These are phyloP conservation scores for Labeo catla DNA, from an alignment of 2,113 vertebrate genomes.

Conservation along the genomic window DNA sequence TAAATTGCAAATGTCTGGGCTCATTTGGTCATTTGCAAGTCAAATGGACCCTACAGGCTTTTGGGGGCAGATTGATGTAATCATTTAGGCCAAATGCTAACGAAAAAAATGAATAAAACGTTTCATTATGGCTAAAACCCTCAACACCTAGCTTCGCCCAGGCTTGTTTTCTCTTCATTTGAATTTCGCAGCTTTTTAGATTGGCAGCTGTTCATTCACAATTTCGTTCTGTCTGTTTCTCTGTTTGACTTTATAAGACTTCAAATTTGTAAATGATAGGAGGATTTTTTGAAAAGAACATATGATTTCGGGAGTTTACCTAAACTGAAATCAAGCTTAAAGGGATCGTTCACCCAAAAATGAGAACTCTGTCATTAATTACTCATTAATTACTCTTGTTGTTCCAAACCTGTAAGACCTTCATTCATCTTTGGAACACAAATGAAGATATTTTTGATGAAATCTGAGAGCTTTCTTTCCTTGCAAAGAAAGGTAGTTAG, in stretches of 20 bases:
- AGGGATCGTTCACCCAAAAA: too few relatives aligned
- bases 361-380: too few relatives aligned
- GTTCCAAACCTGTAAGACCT: too few relatives aligned
- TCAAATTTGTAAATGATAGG: neutral
- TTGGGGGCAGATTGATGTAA: conserved; percentile 78
- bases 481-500: too few relatives aligned
- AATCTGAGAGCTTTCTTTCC: too few relatives aligned
- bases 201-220: conserved; percentile 1
- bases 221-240: neutral
- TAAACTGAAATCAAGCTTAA: neutral
- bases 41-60: conserved; percentile 72
- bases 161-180: conserved; percentile 10
- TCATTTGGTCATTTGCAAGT: conserved; percentile 80
- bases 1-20: conserved; percentile 79
- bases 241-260: neutral
- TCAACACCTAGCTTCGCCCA: conserved; percentile 51
- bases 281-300: neutral
- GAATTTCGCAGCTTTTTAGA: neutral
- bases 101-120: conserved; percentile 69
- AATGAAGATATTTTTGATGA: too few relatives aligned
- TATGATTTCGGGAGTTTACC: neutral
- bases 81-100: conserved; percentile 76
- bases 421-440: too few relatives aligned
- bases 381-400: too few relatives aligned
- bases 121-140: conserved; percentile 71